Base-by-base conservation (phyloP, 2,888 invertebrate genomes). In the Zele albiditarsus region DNA sequence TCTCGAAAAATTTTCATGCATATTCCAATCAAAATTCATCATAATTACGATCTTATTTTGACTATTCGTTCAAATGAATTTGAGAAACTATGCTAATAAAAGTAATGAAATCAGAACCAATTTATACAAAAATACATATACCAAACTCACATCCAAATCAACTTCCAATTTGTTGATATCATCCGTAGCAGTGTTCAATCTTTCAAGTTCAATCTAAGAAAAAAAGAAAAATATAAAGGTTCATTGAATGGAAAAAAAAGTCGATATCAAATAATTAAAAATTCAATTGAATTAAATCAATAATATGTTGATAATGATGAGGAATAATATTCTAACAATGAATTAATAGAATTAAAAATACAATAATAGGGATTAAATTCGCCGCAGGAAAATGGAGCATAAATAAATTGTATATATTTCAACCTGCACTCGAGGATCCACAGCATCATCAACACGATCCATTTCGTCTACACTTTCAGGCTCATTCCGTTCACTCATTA, bases 151-250 rank as follows among this genome's bases (percentile, higher is more conserved):
- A 89, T 97, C 97, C 84, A 97, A 91, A 89, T 97, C 96, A 80
- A 96, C 94, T 91, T 97, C 97, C 79, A 96, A 92, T 84, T 94
- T 94, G 90, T 97, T 97, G 84, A 97, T 97, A 89, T 96, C 96
- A 91, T 97, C 96, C 71, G 97, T 97, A 31, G 97, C 95, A 84
- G 95, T 94, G 89, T 97, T 97, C 77, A 97, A 91, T 85, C 95
- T 93, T 88, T 97, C 97, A 87, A 97, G 91, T 90, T 97, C 97
- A 85, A 96, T 93, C 94, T 94, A 89, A 63, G 83, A 77, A 63
- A 12, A 62, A 65, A 67, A 72, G 16, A 5, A 27, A 73, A 16
- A 62, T 62, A 60, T 8, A 38, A 65, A 63, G 5, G 20, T 31
- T 16, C 10, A 20, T 25, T 38, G 23, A 16, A 33, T 38, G 20